Conservation (phyloP, 2,888 invertebrate genomes). For the Tipula confusa region DNA sequence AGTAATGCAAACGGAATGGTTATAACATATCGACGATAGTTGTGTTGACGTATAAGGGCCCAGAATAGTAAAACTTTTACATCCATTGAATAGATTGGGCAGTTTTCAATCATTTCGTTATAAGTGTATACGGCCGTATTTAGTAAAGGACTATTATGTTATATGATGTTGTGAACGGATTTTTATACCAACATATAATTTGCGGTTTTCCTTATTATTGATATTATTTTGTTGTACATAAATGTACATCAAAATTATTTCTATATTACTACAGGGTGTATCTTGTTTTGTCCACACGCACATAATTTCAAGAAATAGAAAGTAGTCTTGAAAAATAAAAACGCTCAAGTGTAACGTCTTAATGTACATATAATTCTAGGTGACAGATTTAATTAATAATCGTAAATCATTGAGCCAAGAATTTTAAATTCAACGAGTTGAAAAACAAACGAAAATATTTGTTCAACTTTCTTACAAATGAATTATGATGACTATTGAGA, state of each 20-base stretch:
- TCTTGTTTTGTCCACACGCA: no score
- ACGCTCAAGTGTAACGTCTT: neutral
- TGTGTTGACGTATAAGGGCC: neutral
- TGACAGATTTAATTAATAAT: neutral
- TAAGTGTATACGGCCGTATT: no score
- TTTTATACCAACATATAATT: no score
- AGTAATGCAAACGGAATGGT: neutral
- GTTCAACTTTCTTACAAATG: neutral
- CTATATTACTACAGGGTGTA: no score
- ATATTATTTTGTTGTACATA: no score
- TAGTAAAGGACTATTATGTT: neutral
- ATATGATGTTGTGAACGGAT: no score
- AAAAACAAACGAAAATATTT: neutral
- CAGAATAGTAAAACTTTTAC: neutral
- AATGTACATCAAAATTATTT: no score
- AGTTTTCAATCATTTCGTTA: neutral
- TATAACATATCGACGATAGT: neutral
- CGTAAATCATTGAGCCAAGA: neutral
- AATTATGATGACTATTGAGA: neutral
- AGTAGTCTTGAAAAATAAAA: neutral
- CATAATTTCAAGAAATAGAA: neutral
- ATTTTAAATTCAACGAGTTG: neutral
- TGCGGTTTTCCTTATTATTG: no score
- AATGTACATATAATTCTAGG: neutral
- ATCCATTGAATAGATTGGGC: neutral